phyloP scores from a whole-genome alignment of 2,888 invertebrate species.

The Elaeidobius kamerunicus region DNA sequence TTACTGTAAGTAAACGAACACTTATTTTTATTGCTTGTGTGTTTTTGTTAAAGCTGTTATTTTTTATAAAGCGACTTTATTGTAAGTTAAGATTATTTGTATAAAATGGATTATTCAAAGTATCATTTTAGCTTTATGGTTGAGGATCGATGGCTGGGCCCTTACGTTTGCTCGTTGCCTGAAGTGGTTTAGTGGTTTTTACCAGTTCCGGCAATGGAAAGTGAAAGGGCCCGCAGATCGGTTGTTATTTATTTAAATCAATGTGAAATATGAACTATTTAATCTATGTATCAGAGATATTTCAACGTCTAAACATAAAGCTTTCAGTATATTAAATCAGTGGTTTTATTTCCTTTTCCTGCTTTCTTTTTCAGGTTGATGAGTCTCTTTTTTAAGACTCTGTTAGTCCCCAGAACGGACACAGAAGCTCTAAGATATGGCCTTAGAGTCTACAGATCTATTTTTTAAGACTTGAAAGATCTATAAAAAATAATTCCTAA shows the following conservation, averaged over 20 bases:
- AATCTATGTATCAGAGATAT: conserved; percentile 47
- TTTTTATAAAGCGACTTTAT: conserved; percentile 38
- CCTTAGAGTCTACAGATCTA: too few relatives aligned
- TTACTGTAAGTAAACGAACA: conserved; percentile 27
- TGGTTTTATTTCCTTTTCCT: conserved; percentile 24
- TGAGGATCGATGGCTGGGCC: conserved; percentile 17
- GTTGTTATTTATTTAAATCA: conserved; percentile 43
- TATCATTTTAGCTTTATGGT: conserved; percentile 35
- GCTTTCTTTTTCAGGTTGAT: too few relatives aligned
- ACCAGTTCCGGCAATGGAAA: conserved; percentile 29
- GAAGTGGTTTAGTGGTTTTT: conserved; percentile 44
- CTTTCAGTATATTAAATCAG: conserved; percentile 42
- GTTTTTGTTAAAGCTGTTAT: conserved; percentile 41
- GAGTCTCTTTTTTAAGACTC: too few relatives aligned
- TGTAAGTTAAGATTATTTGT: conserved; percentile 45
- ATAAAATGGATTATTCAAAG: conserved; percentile 39
- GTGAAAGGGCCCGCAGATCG: conserved; percentile 31
- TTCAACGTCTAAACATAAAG: conserved; percentile 42
- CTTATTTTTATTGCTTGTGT: conserved; percentile 34
- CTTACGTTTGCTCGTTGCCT: conserved; percentile 10
- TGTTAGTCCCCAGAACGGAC: too few relatives aligned
- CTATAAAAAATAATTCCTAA: too few relatives aligned
- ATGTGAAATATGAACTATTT: conserved; percentile 47
- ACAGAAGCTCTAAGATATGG: too few relatives aligned
- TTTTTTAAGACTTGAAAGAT: too few relatives aligned